phyloP scores from a whole-genome alignment of 2,888 invertebrate species.

The Biston stratarius region DNA sequence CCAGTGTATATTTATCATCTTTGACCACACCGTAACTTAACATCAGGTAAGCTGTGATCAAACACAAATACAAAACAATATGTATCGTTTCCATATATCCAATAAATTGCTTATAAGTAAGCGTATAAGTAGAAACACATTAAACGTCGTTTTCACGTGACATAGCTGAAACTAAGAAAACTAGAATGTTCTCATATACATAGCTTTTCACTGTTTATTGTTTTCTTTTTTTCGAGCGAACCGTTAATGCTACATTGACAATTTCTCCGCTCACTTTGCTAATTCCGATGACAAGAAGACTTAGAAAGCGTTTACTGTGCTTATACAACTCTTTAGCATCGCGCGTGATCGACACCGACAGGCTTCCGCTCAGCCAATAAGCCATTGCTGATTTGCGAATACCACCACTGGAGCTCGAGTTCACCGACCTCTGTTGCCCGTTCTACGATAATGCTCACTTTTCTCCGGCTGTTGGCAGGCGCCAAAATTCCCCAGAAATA shows the following conservation, averaged over 20 bases:
- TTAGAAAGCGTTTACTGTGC: constrained; percentile 77
- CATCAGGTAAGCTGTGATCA: no score
- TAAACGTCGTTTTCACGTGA: not conserved
- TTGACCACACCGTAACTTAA: no score
- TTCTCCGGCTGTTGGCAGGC: constrained; percentile 54
- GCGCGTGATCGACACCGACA: constrained; percentile 62
- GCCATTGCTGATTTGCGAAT: constrained; percentile 63
- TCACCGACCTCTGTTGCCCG: constrained; percentile 68
- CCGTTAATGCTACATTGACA: constrained; percentile 69
- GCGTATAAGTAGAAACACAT: not conserved
- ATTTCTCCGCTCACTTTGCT: constrained; percentile 81
- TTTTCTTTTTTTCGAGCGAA: constrained; percentile 64
- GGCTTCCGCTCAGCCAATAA: constrained; percentile 58
- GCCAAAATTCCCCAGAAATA: constrained; percentile 43
- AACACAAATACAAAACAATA: no score
- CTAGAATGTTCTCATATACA: constrained; percentile 22
- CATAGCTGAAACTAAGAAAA: constrained; percentile 6
- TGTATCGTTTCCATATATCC: no score
- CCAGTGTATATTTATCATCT: no score
- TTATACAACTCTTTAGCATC: constrained; percentile 76
- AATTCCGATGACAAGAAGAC: constrained; percentile 73
- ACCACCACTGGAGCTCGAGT: constrained; percentile 62
- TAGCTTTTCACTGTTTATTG: constrained; percentile 59
- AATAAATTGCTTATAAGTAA: no score
- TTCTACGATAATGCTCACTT: constrained; percentile 60